Evolutionary conservation across 2,113 vertebrate species (phyloP), one percentile per base, ranked within the genome.

Genomic region (Limnothrissa miodon): DNA sequence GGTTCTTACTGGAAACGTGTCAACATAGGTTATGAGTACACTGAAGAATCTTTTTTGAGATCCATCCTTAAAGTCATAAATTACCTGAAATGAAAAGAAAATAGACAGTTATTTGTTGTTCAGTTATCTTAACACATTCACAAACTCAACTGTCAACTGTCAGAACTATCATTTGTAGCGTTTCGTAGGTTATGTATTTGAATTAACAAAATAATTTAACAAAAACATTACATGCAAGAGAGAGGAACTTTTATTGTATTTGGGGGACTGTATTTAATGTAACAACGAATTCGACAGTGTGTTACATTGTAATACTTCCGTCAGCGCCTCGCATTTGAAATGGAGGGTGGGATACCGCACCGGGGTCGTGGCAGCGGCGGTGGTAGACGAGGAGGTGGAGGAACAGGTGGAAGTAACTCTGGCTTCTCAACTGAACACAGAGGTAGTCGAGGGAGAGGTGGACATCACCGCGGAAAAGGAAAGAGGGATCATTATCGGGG

Each of bases 401-500:
- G 42, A 42, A 6, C 42, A 42, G 87, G 89, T 1, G 88, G 87
- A 80, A 70, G 53, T 48, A 88, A 92, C 36, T 5, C 78, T 25
- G 90, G 86, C 15, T 51, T 70, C 11, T 74, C 48, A 15, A 83
- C 88, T 44, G 93, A 92, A 6, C 87, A 90, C 82, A 87, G 93
- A 70, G 92, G 92, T 70, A 91, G 92, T 10, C 87, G 93, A 83
- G 93, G 93, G 36, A 89, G 94, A 87, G 93, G 93, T 80, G 87
- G 90, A 0, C 86, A 92, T 36, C 80, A 91, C 83, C 92, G 93
- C 0, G 90, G 93, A 78, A 88, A 93, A 23, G 90, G 90, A 0
- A 94, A 86, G 82, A 90, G 92, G 80, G 93, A 94, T 78, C 89
- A 92, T 86, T 62, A 93, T 83, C 91, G 93, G 0, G 94, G 93